Percentiles rank a stretch among this genome's conserved stretches.
Evolutionary conservation across 2,797 vertebrate species (phyloP).

Genomic region (Ctenopoma multispine): DNA sequence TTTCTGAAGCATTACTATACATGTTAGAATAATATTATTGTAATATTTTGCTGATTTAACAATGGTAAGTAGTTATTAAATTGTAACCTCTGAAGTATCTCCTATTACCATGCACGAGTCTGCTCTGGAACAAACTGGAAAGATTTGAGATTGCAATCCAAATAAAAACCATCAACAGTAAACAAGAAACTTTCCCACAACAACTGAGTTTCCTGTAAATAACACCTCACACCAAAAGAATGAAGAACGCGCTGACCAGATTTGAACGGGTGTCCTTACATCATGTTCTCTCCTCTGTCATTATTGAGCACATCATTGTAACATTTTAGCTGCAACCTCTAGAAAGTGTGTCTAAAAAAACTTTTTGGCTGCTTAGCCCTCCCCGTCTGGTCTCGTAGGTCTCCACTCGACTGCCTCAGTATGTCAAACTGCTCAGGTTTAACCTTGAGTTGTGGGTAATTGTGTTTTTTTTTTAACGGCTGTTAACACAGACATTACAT

Average conservation of each 20-base stretch:
- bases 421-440: neutral
- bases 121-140: neutral
- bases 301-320: neutral
- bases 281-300: neutral
- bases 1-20: neutral
- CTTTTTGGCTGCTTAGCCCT: neutral
- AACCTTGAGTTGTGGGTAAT: neutral
- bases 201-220: neutral
- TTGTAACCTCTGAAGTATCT: neutral
- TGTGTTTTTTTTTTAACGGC: neutral
- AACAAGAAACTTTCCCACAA: neutral
- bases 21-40: neutral
- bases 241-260: too few relatives aligned
- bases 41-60: neutral
- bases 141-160: neutral
- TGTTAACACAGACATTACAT: neutral
- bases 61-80: neutral
- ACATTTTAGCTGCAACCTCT: neutral
- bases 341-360: neutral
- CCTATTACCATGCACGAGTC: neutral
- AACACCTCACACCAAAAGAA: too few relatives aligned
- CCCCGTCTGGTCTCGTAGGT: neutral
- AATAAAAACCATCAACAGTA: constrained; percentile 3
- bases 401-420: neutral
- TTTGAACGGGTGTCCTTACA: neutral